A percentile compares a stretch with the other conserved stretches of the same genome.
Evolutionary conservation across 2,113 vertebrate genomes (phyloP).

Genomic region (Acrocephalus kingi): DNA sequence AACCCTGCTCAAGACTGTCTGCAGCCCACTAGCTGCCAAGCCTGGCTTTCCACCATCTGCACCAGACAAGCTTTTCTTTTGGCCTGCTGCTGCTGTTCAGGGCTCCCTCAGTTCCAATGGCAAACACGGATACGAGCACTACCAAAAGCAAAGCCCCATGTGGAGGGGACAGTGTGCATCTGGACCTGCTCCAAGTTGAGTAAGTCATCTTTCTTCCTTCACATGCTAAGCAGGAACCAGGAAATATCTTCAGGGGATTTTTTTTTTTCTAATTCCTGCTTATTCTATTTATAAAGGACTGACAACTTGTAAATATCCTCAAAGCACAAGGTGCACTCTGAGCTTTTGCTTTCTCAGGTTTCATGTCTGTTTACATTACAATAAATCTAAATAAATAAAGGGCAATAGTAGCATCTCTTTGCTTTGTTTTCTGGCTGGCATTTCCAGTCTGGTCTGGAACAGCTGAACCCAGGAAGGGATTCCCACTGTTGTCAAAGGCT

Average conservation of each 20-base stretch:
- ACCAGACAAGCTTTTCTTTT: not conserved
- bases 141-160: not conserved
- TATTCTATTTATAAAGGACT: not conserved
- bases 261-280: not conserved
- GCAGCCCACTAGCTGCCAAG: not conserved
- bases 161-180: not conserved
- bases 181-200: not conserved
- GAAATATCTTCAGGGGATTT: not conserved
- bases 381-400: not conserved
- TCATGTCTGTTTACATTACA: not conserved
- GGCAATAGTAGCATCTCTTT: not conserved
- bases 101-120: not conserved
- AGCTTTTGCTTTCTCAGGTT: conserved; percentile 15
- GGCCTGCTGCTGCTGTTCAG: not conserved
- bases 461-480: not conserved
- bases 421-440: conserved; percentile 16
- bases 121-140: not conserved
- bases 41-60: not conserved
- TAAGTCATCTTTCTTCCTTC: not conserved
- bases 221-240: not conserved
- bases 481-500: not conserved
- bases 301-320: not conserved
- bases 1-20: not conserved
- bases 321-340: not conserved
- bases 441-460: not conserved